These are phyloP conservation scores for Nixonia krombeini DNA, from an alignment of 1,140 invertebrate species.

Conservation along the genomic window DNA sequence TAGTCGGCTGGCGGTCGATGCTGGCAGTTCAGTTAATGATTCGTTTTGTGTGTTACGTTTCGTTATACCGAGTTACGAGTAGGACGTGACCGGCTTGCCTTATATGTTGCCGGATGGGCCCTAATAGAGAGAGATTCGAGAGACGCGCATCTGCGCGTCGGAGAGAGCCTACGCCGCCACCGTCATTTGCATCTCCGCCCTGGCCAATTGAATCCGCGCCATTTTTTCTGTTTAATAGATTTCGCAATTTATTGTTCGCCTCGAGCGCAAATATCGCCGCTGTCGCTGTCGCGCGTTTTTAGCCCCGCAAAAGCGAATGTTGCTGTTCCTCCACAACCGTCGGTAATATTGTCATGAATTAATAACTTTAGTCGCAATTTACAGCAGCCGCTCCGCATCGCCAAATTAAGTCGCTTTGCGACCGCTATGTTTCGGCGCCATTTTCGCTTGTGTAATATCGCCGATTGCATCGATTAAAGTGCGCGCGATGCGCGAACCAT, in stretches of 20 bases:
- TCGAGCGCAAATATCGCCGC: no score
- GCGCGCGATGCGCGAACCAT: not conserved
- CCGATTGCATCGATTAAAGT: not conserved
- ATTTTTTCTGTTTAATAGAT: not conserved
- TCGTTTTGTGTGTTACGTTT: slow-evolving; percentile 62
- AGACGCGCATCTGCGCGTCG: slow-evolving; percentile 12
- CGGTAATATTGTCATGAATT: no score
- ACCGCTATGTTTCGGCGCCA: not conserved
- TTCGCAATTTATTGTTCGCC: no score
- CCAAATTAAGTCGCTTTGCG: no score
- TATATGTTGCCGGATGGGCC: slow-evolving; percentile 46
- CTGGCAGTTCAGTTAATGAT: slow-evolving; percentile 49
- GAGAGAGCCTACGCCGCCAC: not conserved
- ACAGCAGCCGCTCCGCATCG: no score
- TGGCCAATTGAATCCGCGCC: not conserved
- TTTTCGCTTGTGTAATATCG: not conserved
- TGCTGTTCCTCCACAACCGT: no score
- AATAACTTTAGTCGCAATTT: no score
- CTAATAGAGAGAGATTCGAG: slow-evolving; percentile 38
- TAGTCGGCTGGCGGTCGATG: slow-evolving; percentile 32
- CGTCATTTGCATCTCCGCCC: not conserved
- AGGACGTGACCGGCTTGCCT: slow-evolving; percentile 56
- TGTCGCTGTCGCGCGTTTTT: no score
- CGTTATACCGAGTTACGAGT: slow-evolving; percentile 63
- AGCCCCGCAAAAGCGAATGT: no score